Base-by-base conservation (phyloP, 1,140 invertebrate species). In the Drosophila simulans region DNA sequence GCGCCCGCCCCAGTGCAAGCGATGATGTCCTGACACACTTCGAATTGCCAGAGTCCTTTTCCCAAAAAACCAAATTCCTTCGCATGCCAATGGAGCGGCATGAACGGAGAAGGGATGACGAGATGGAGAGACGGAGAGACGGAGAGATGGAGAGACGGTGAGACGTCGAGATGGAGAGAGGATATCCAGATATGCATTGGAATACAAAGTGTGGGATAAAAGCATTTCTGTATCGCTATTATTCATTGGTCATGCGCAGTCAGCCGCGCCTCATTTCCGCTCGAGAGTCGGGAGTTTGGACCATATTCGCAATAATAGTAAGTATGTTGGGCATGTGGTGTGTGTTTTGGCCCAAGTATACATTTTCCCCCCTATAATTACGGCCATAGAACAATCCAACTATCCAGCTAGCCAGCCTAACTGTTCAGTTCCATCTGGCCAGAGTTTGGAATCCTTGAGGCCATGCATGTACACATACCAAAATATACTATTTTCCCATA, bases 211-310 rank as follows among this genome's bases (percentile, higher is more conserved):
- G 60, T 60, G 58, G 60, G 40, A 64, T 34, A 57, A 59, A 37
- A 63, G 55, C 79, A 80, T 83, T 83, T 83, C 69, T 83, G 81
- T 80, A 80, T 80, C 81, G 66, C 62, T 69, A 68, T 85, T 85
- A 82, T 85, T 63, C 69, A 58, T 15, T 74, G 71, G 81, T 77
- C 81, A 85, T 85, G 81, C 81, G 81, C 81, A 85, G 81, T 73
- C 63, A 70, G 76, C 64, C 75, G 43, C 58, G 58, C 68, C 79
- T 56, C 51, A 55, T 63, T 45, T 52, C 42, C 37, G 17, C 43
- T 15, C 39, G 59, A 31, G 60, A 63, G 60, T 34, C 58, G 34
- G 3, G 34, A 5, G 35, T 22, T 22, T 71, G 69, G 39, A 46
- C 48, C 12, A 48, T 58, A 57, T 66, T 66, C 31, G 54, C 62